phyloP scores from a whole-genome alignment of 2,797 vertebrate species.

The Coluber constrictor region DNA sequence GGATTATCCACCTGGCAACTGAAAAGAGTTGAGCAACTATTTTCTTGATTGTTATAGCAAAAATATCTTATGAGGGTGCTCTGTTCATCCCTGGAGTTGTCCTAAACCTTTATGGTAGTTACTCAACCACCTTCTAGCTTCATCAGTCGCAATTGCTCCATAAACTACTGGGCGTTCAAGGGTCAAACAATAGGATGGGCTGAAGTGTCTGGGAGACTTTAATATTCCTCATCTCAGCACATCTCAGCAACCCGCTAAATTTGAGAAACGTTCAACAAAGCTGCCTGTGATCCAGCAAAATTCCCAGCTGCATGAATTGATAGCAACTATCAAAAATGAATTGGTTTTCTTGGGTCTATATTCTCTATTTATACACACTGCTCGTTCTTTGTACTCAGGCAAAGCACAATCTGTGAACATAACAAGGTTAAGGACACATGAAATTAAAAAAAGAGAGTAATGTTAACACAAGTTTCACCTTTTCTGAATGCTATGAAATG shows the following conservation, averaged over 20 bases:
- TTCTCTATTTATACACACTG: background rate
- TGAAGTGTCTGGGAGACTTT: background rate
- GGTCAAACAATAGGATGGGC: background rate
- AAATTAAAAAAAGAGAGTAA: too few relatives aligned
- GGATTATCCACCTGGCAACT: background rate
- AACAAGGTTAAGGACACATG: background rate
- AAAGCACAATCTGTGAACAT: background rate
- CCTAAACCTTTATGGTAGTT: background rate
- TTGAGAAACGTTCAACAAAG: background rate
- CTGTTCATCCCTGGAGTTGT: background rate
- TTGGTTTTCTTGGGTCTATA: background rate
- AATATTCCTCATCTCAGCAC: background rate
- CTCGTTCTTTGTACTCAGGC: background rate
- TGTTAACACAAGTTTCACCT: background rate
- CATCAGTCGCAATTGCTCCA: background rate
- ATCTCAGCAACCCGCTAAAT: background rate
- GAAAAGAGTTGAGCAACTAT: background rate
- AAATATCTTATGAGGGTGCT: background rate
- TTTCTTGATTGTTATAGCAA: background rate
- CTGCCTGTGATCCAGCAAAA: background rate
- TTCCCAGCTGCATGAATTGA: background rate
- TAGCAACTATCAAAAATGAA: background rate
- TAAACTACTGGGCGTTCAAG: background rate
- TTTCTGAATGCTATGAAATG: background rate
- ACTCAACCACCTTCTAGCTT: background rate